Evolutionary conservation across 2,888 invertebrate genomes (phyloP).

Genomic region (Camponotus fellah): DNA sequence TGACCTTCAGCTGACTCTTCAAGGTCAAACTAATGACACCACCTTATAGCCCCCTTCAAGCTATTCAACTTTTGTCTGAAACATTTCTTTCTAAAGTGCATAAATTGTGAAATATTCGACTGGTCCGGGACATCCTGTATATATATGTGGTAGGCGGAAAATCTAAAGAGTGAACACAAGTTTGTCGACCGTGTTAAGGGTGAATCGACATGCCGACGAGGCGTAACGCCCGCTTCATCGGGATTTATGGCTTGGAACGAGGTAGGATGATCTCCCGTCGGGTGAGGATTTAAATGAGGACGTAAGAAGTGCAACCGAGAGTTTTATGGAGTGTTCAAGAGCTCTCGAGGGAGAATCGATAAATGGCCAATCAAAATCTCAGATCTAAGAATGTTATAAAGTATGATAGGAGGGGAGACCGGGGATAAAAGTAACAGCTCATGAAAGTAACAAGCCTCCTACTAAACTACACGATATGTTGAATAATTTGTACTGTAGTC

Average conservation of each 20-base stretch:
- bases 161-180: constrained; percentile 32
- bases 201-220: constrained; percentile 48
- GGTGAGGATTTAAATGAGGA: constrained; percentile 39
- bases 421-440: too few relatives aligned
- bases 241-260: constrained; percentile 44
- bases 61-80: too few relatives aligned
- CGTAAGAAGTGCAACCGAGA: constrained; percentile 31
- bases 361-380: constrained; percentile 42
- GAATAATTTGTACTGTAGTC: too few relatives aligned
- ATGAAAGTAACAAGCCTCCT: too few relatives aligned
- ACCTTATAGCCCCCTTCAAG: too few relatives aligned
- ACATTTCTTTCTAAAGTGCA: too few relatives aligned
- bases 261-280: constrained; percentile 25
- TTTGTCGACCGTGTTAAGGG: constrained; percentile 41
- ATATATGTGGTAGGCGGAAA: neutral
- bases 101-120: too few relatives aligned
- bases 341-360: constrained; percentile 13
- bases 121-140: neutral
- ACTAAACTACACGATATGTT: too few relatives aligned
- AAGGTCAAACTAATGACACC: too few relatives aligned
- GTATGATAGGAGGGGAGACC: neutral
- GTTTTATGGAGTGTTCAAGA: constrained; percentile 36
- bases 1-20: too few relatives aligned
- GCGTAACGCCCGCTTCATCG: constrained; percentile 16
- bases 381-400: constrained; percentile 9